These are phyloP conservation scores for Onchidella celtica DNA, from an alignment of 2,888 invertebrate species.

Conservation along the genomic window DNA sequence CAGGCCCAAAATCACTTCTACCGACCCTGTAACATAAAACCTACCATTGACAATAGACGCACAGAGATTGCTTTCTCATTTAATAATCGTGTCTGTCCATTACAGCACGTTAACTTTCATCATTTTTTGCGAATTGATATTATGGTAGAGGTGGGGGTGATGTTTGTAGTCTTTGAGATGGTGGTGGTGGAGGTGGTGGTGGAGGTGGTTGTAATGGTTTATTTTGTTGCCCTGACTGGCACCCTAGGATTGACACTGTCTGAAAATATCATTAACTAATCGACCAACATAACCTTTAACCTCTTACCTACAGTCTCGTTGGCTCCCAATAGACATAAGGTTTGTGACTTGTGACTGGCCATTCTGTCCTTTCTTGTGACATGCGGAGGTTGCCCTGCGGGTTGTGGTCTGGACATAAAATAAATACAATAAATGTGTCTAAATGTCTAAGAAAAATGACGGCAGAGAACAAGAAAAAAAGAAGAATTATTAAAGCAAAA, in stretches of 20 bases:
- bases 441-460: no score
- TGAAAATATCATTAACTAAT: no score
- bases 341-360: constrained; percentile 58
- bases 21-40: no score
- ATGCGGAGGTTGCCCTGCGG: constrained; percentile 56
- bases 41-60: no score
- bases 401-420: not conserved
- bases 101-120: not conserved
- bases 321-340: constrained; percentile 68
- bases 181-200: no score
- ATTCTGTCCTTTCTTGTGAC: constrained; percentile 59
- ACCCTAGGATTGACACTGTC: no score
- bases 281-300: no score
- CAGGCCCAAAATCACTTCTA: constrained; percentile 65
- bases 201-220: no score
- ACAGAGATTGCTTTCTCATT: not conserved
- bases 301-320: constrained; percentile 68
- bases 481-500: not conserved
- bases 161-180: no score
- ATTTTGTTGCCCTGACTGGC: no score
- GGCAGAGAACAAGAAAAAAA: not conserved
- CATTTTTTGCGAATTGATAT: not conserved
- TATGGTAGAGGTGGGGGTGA: no score
- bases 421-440: no score
- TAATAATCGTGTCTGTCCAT: not conserved